These are phyloP conservation scores for Nyctibius bracteatus DNA, from an alignment of 2,113 vertebrate genomes.

Conservation along the genomic window DNA sequence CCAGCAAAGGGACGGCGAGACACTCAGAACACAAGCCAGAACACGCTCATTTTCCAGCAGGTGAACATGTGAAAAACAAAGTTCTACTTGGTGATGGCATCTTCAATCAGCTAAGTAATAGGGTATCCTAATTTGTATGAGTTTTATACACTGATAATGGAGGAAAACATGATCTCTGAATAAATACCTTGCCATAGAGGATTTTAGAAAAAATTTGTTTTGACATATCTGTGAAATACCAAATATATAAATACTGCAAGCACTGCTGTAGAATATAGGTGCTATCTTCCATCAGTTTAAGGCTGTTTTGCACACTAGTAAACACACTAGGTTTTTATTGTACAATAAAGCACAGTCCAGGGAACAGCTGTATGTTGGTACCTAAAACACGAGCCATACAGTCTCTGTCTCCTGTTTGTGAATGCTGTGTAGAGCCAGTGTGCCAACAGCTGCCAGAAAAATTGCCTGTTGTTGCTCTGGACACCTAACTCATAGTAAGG, in stretches of 20 bases:
- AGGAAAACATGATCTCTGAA: not conserved
- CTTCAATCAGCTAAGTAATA: not conserved
- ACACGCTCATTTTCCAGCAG: not conserved
- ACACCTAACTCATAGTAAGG: not conserved
- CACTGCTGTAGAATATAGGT: not conserved
- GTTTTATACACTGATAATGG: not conserved
- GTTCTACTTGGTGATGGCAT: not conserved
- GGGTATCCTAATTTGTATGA: not conserved
- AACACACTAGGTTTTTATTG: not conserved
- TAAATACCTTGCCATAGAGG: not conserved
- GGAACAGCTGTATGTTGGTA: not conserved
- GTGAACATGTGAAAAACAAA: not conserved
- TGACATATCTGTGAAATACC: not conserved
- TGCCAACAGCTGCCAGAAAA: not conserved
- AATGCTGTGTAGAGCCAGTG: accelerated
- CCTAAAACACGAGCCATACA: accelerated
- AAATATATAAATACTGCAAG: not conserved
- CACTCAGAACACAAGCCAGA: not conserved
- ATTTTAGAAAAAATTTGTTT: not conserved
- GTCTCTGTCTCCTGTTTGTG: not conserved
- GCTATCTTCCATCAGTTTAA: not conserved
- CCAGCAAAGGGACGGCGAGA: not conserved
- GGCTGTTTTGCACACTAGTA: not conserved
- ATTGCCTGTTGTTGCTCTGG: accelerated
- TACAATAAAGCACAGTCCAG: not conserved